Evolutionary conservation across 2,888 invertebrate species (phyloP).

Genomic region (Dasypolia templi): DNA sequence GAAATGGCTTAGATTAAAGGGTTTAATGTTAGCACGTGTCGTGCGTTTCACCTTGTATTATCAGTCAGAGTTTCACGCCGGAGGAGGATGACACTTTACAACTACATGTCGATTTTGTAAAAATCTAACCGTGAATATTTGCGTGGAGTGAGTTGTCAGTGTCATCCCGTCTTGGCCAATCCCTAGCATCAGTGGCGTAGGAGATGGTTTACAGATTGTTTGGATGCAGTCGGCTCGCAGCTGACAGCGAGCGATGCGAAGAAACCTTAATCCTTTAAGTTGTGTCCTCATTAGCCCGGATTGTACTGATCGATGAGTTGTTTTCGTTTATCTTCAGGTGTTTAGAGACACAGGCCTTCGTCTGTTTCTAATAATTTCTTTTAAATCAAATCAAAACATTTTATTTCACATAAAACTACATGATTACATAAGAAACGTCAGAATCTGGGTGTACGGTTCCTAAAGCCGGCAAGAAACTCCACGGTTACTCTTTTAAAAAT

Average conservation of each 20-base stretch:
- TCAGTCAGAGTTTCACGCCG: neutral
- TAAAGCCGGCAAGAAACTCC: too few species aligned
- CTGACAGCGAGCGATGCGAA: constrained; percentile 2
- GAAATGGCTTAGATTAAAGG: neutral
- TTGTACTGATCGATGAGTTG: constrained; percentile 35
- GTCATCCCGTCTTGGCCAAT: too few species aligned
- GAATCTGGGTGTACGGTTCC: too few species aligned
- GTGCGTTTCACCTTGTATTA: neutral
- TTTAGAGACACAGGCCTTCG: neutral
- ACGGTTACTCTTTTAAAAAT: too few species aligned
- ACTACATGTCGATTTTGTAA: too few species aligned
- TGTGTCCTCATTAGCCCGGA: constrained; percentile 30
- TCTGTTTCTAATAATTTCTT: neutral
- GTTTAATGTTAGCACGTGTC: neutral
- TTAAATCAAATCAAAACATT: too few species aligned
- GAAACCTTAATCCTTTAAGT: constrained; percentile 49
- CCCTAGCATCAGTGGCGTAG: too few species aligned
- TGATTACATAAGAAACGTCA: too few species aligned
- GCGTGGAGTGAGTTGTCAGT: too few species aligned
- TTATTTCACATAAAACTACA: too few species aligned
- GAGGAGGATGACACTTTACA: too few species aligned
- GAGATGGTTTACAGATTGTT: constrained; percentile 56
- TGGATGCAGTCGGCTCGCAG: constrained; percentile 22
- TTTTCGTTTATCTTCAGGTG: neutral
- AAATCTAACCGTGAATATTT: too few species aligned